Percentiles rank a stretch among this genome's conserved stretches.
Evolutionary conservation across 1,140 invertebrate species (phyloP).

Genomic region (Tetranychus cinnabarinus): DNA sequence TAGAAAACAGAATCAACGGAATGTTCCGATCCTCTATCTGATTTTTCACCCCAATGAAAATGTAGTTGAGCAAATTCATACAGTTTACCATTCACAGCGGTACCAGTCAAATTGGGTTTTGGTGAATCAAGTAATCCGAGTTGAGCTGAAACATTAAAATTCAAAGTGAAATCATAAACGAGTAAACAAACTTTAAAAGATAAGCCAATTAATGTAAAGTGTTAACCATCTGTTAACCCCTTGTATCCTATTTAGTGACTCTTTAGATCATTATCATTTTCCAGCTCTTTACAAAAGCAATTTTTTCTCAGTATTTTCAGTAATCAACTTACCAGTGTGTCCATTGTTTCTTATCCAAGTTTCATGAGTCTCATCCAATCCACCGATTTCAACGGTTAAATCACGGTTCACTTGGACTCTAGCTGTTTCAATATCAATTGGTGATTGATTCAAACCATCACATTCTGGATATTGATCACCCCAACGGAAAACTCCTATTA

Average conservation of each 20-base stretch:
- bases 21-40: constrained; percentile 21
- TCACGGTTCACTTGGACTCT: background rate
- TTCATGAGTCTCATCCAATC: background rate
- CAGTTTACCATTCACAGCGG: constrained; percentile 22
- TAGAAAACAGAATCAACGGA: constrained; percentile 5
- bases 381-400: background rate
- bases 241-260: no score
- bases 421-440: constrained; percentile 37
- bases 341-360: background rate
- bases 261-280: no score
- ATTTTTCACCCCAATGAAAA: constrained; percentile 23
- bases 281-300: no score
- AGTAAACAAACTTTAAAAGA: no score
- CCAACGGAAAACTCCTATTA: constrained; percentile 23
- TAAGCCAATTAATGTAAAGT: no score
- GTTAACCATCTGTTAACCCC: no score
- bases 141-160: background rate
- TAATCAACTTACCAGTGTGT: background rate
- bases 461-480: constrained; percentile 36
- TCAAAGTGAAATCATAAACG: no score
- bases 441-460: constrained; percentile 49
- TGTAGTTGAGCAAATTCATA: constrained; percentile 23
- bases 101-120: constrained; percentile 22
- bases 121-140: constrained; percentile 11
- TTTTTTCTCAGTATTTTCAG: no score